These are phyloP conservation scores for Gouania willdenowi DNA, from an alignment of 2,797 vertebrate genomes.

Conservation along the genomic window DNA sequence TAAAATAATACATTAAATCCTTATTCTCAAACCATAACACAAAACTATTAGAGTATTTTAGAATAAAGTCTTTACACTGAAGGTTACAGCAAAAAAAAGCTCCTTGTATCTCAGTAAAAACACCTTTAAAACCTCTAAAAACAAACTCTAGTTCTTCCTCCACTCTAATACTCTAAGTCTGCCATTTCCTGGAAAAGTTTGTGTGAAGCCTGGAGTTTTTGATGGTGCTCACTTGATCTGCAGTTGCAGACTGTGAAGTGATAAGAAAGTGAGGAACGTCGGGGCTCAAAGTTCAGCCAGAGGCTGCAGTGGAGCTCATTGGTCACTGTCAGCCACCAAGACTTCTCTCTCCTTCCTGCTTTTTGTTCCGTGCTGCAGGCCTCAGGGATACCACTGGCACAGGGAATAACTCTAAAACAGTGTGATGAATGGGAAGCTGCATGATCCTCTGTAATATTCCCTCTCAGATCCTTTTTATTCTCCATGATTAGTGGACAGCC, in stretches of 20 bases:
- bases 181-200: slow-evolving; percentile 18
- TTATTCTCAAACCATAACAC: background rate
- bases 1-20: no score
- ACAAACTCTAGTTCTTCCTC: background rate
- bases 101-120: no score
- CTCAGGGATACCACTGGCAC: slow-evolving; percentile 23
- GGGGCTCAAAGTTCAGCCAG: slow-evolving; percentile 41
- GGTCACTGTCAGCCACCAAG: slow-evolving; percentile 54
- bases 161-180: background rate
- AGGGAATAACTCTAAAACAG: slow-evolving; percentile 14
- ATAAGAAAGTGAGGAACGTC: slow-evolving; percentile 38
- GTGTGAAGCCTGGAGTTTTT: slow-evolving; percentile 9
- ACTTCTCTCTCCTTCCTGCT: slow-evolving; percentile 30
- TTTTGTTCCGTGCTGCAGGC: slow-evolving; percentile 35
- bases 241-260: slow-evolving; percentile 10
- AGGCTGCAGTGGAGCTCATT: slow-evolving; percentile 34
- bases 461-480: background rate
- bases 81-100: no score
- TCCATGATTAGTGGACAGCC: slow-evolving; percentile 6
- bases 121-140: no score
- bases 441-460: slow-evolving; percentile 1
- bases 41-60: no score
- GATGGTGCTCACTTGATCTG: slow-evolving; percentile 16
- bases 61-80: no score
- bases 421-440: slow-evolving; percentile 37